Evolutionary conservation across 2,797 vertebrate genomes (phyloP).

Genomic region (Microcaecilia unicolor): DNA sequence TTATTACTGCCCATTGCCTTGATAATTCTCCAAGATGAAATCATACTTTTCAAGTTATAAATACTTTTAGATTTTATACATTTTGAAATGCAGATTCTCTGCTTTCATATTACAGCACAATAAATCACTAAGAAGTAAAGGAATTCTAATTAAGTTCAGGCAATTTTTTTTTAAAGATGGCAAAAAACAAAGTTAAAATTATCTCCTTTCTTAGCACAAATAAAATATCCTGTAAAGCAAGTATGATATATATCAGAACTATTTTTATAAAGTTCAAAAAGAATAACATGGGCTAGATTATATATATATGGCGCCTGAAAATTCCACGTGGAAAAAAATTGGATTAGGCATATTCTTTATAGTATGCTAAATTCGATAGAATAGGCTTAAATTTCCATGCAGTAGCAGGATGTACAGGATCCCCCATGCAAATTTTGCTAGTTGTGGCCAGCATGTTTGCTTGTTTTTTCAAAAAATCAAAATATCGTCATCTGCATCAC

Average conservation of each 20-base stretch:
- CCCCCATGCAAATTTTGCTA: no score
- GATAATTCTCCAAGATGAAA: constrained; percentile 76
- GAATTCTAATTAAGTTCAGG: constrained; percentile 71
- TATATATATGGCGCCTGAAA: no score
- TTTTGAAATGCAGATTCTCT: constrained; percentile 76
- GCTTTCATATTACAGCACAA: constrained; percentile 68
- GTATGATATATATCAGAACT: constrained; percentile 35
- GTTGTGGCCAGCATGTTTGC: no score
- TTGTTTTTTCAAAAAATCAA: no score
- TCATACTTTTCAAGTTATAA: constrained; percentile 75
- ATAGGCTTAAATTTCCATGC: no score
- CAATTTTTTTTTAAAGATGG: constrained; percentile 52
- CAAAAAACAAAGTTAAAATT: constrained; percentile 38
- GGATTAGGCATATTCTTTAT: no score
- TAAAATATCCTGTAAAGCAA: constrained; percentile 28
- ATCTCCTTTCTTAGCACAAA: constrained; percentile 39
- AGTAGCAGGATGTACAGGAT: no score
- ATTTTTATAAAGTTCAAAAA: constrained; percentile 35
- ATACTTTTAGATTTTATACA: constrained; percentile 69
- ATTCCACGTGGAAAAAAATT: no score
- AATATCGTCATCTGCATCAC: no score
- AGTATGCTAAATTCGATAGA: no score
- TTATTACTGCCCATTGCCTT: constrained; percentile 69
- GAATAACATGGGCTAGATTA: no score
- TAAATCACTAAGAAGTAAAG: constrained; percentile 60